Percentiles rank a stretch among this genome's conserved stretches.
Conservation (phyloP, 2,888 invertebrate species). For the Teleiodes luculella region DNA sequence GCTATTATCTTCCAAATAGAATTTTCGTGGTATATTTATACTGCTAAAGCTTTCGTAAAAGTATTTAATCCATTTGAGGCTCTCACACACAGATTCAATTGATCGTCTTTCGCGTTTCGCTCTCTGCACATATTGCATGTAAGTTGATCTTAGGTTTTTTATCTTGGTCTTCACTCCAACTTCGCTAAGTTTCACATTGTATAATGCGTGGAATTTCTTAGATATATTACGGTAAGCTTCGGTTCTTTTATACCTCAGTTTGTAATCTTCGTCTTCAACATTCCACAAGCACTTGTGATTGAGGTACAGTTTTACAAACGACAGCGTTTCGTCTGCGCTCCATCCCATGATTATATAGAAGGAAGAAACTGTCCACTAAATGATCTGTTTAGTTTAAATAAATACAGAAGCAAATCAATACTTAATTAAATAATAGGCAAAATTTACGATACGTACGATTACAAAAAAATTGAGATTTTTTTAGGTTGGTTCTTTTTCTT, state of each 20-base stretch:
- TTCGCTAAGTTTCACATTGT: background rate
- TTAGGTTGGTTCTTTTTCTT: no score
- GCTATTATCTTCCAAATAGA: background rate
- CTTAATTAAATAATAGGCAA: no score
- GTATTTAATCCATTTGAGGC: constrained; percentile 63
- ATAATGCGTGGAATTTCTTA: background rate
- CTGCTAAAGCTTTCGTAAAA: constrained; percentile 65
- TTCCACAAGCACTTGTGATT: constrained; percentile 74
- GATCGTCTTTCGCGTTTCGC: constrained; percentile 46
- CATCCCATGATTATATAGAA: constrained; percentile 12
- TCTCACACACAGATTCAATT: background rate
- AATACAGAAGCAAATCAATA: no score
- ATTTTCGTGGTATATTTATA: constrained; percentile 37
- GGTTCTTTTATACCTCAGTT: constrained; percentile 53
- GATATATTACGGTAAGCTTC: constrained; percentile 33
- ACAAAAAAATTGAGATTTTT: no score
- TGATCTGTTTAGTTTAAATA: no score
- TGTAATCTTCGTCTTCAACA: constrained; percentile 58
- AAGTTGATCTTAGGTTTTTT: constrained; percentile 69
- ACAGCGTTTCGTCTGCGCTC: constrained; percentile 60
- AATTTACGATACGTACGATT: no score
- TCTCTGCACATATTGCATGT: constrained; percentile 61
- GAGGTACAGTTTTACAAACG: constrained; percentile 71
- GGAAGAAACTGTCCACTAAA: no score
- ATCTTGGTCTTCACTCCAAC: constrained; percentile 70